Evolutionary conservation across 2,113 vertebrate species (phyloP).

Genomic region (Protobothrops flavoviridis): DNA sequence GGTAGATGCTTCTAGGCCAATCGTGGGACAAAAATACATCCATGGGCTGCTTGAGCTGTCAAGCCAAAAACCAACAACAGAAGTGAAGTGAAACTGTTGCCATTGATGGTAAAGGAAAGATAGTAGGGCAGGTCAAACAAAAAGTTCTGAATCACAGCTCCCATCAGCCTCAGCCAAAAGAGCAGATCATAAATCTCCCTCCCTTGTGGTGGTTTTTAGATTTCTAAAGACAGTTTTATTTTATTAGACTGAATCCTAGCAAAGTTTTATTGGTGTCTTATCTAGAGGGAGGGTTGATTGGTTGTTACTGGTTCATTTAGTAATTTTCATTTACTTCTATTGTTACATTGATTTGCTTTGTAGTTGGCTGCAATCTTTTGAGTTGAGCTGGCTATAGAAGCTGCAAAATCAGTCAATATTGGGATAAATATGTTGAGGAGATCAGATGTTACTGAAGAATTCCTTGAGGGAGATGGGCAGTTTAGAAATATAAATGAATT

Average conservation of each 20-base stretch:
- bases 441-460: background rate
- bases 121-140: background rate
- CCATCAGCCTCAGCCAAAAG: too few relatives aligned
- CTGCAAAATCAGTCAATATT: background rate
- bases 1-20: constrained; percentile 94
- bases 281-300: background rate
- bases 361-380: background rate
- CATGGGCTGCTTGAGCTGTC: constrained; percentile 86
- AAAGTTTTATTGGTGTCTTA: background rate
- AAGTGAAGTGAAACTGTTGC: background rate
- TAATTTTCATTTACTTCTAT: background rate
- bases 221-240: background rate
- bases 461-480: too few relatives aligned
- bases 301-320: background rate
- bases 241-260: background rate
- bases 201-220: too few relatives aligned
- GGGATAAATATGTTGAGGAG: background rate
- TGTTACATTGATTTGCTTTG: background rate
- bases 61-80: background rate
- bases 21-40: constrained; percentile 96
- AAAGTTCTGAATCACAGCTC: too few relatives aligned
- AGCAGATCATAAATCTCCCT: too few relatives aligned
- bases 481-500: too few relatives aligned
- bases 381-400: background rate
- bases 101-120: background rate